Percentiles rank a stretch among this genome's conserved stretches.
These are phyloP conservation scores for Drosophila mettleri DNA, from an alignment of 2,888 invertebrate species.

Conservation along the genomic window DNA sequence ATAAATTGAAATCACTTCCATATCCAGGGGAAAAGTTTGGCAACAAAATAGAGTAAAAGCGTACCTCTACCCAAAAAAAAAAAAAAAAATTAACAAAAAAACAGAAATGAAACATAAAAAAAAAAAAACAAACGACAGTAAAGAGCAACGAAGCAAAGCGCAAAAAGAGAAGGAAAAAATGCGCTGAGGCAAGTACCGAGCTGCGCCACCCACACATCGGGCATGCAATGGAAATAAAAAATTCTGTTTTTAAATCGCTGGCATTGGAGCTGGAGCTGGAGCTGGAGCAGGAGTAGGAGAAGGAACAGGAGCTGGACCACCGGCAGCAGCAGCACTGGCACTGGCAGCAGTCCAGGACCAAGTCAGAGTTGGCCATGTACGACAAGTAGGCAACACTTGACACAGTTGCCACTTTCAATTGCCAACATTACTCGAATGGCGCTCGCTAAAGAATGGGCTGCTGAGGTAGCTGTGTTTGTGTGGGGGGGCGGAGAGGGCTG, in stretches of 20 bases:
- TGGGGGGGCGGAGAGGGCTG: no score
- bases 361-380: constrained; percentile 63
- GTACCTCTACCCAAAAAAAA: constrained; percentile 36
- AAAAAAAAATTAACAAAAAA: constrained; percentile 12
- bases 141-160: constrained; percentile 19
- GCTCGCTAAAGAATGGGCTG: constrained; percentile 50
- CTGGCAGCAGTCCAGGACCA: constrained; percentile 8
- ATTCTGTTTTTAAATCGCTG: constrained; percentile 76
- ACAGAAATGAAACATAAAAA: constrained; percentile 14
- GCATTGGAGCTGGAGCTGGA: constrained; percentile 18
- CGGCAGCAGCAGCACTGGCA: constrained; percentile 1
- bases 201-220: constrained; percentile 8
- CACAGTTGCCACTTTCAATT: constrained; percentile 83
- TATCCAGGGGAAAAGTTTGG: constrained; percentile 78
- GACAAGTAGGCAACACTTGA: constrained; percentile 82
- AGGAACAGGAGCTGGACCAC: neutral
- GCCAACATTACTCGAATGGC: constrained; percentile 79
- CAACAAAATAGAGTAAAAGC: constrained; percentile 70
- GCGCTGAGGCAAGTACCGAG: constrained; percentile 35
- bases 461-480: neutral
- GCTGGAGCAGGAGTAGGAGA: neutral
- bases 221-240: constrained; percentile 64
- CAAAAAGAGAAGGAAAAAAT: constrained; percentile 15
- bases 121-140: constrained; percentile 23
- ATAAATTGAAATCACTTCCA: constrained; percentile 84